Conservation (phyloP, 2,797 vertebrate species). For the Falco rusticolus region DNA sequence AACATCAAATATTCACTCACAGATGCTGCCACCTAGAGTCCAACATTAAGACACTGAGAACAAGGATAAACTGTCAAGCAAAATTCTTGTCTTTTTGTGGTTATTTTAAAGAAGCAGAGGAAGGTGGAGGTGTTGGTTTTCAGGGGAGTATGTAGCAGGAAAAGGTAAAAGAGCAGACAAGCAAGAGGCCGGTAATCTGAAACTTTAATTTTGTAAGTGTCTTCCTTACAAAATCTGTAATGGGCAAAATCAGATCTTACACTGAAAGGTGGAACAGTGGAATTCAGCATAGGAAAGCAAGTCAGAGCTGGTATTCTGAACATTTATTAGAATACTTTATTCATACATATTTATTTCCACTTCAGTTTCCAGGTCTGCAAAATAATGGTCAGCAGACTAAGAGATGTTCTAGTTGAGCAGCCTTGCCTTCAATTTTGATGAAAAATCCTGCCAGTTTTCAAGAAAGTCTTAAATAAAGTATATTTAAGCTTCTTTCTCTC, state of each 20-base stretch:
- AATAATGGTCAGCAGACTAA: constrained; percentile 12
- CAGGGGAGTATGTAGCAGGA: neutral
- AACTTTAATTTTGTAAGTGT: neutral
- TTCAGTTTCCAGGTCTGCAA: constrained; percentile 19
- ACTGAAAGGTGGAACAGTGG: neutral
- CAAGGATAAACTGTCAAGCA: neutral
- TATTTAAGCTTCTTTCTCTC: constrained; percentile 6
- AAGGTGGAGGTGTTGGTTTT: neutral
- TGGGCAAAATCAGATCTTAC: neutral
- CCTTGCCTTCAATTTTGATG: neutral
- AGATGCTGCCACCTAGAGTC: constrained; percentile 75
- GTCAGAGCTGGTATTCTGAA: neutral
- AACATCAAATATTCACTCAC: constrained; percentile 55
- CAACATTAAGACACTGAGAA: neutral
- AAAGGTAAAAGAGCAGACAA: neutral
- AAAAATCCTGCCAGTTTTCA: neutral
- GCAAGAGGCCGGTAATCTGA: neutral
- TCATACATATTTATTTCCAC: neutral
- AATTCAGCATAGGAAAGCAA: neutral
- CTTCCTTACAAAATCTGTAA: neutral
- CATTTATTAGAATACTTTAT: neutral
- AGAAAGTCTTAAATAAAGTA: constrained; percentile 14
- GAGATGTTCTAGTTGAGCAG: constrained; percentile 15
- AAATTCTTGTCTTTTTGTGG: neutral
- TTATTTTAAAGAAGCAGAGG: neutral